Evolutionary conservation across 2,888 invertebrate genomes (phyloP).

Genomic region (Cerastis rubricosa): DNA sequence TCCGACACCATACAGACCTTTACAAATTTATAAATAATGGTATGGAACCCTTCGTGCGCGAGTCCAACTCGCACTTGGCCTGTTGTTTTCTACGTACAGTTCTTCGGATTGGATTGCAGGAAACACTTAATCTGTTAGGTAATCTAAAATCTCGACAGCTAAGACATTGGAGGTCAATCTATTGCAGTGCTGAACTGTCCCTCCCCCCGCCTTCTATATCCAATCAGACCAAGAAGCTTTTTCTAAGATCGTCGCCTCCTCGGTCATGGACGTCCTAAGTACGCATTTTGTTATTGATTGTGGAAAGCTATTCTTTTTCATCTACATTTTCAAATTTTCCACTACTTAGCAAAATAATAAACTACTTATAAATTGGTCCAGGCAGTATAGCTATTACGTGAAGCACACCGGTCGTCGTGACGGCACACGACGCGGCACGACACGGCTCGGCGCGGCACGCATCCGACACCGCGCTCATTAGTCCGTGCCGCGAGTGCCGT

Average conservation of each 20-base stretch:
- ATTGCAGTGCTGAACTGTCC: neutral
- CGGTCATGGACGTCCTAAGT: neutral
- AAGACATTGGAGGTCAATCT: neutral
- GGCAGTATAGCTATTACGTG: conserved; percentile 9
- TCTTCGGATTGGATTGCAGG: neutral
- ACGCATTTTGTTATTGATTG: neutral
- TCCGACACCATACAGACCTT: too few species aligned
- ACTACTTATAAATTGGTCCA: conserved; percentile 6
- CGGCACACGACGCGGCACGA: conserved; percentile 18
- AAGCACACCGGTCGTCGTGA: conserved; percentile 58
- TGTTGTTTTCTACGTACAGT: too few species aligned
- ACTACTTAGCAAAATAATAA: neutral
- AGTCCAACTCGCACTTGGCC: too few species aligned
- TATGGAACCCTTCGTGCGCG: too few species aligned
- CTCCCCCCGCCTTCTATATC: too few species aligned
- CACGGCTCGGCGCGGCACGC: conserved; percentile 45
- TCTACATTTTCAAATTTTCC: neutral
- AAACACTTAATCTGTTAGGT: neutral
- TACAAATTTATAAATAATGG: too few species aligned
- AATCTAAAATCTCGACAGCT: neutral
- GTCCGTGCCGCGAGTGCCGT: conserved; percentile 47
- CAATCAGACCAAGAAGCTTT: neutral
- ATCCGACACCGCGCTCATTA: conserved; percentile 59
- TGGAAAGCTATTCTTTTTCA: neutral
- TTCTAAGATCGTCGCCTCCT: neutral